These are phyloP conservation scores for Pachycephus smyrnensis DNA, from an alignment of 2,888 invertebrate genomes.

Conservation along the genomic window DNA sequence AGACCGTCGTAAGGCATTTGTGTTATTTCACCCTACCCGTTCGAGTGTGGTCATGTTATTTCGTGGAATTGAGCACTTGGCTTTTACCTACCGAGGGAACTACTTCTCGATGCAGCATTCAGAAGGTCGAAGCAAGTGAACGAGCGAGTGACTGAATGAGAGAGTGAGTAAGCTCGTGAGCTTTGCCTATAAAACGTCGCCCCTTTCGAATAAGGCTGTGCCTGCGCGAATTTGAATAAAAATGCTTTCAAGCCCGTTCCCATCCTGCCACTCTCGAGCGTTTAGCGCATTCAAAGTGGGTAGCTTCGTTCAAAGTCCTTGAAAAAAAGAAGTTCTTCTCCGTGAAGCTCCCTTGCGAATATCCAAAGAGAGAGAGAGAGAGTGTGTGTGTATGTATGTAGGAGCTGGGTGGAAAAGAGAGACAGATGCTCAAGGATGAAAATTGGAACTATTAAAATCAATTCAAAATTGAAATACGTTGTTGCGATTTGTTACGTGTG, in stretches of 20 bases:
- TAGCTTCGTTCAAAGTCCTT: not conserved
- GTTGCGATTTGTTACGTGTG: not conserved
- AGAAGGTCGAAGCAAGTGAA: not conserved
- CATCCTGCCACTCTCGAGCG: not conserved
- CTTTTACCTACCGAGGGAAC: not conserved
- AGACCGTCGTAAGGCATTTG: not conserved
- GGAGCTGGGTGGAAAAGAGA: not conserved
- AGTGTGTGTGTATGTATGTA: not conserved
- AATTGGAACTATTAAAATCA: not conserved
- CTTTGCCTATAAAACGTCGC: not conserved
- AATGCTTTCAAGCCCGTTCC: slow-evolving; percentile 1
- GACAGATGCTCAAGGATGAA: not conserved
- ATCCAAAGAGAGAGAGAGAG: not conserved
- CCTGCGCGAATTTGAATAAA: slow-evolving; percentile 6
- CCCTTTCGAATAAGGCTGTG: slow-evolving; percentile 2
- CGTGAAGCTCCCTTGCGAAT: not conserved
- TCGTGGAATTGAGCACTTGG: not conserved
- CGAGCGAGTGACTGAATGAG: not conserved
- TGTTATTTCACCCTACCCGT: not conserved
- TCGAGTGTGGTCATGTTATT: slow-evolving; percentile 4
- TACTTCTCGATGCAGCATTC: slow-evolving; percentile 1
- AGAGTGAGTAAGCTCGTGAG: not conserved
- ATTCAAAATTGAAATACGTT: not conserved
- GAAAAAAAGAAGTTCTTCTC: not conserved
- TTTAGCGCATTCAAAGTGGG: not conserved